These are phyloP conservation scores for Lithophane leautieri DNA, from an alignment of 2,888 invertebrate species.

Conservation along the genomic window DNA sequence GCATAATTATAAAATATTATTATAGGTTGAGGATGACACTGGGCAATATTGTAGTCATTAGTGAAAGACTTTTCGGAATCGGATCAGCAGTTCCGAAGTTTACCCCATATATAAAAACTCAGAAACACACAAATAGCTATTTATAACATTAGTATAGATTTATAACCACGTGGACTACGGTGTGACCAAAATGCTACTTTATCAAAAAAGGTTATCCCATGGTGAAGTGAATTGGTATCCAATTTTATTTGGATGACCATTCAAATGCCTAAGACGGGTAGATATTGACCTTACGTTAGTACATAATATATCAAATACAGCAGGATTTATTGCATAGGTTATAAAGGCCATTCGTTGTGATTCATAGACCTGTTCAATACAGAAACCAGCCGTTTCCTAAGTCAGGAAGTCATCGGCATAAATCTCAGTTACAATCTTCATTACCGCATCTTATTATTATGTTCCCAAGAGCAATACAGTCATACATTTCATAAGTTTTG, in stretches of 20 bases:
- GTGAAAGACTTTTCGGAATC: no score
- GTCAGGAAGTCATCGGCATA: slow-evolving; percentile 35
- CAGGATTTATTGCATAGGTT: slow-evolving; percentile 36
- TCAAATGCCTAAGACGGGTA: not conserved
- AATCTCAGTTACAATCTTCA: slow-evolving; percentile 26
- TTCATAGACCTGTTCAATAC: slow-evolving; percentile 30
- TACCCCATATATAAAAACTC: no score
- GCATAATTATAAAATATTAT: no score
- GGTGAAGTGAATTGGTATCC: not conserved
- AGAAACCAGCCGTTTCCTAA: slow-evolving; percentile 9
- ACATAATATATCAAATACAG: slow-evolving; percentile 22
- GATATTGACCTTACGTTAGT: slow-evolving; percentile 29
- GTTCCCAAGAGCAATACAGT: slow-evolving; percentile 17
- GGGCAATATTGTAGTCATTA: no score
- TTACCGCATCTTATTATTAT: slow-evolving; percentile 25
- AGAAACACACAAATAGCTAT: no score
- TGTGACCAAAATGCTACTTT: not conserved
- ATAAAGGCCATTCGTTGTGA: slow-evolving; percentile 39
- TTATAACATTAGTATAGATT: no score
- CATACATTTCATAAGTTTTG: slow-evolving; percentile 4
- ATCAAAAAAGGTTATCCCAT: not conserved
- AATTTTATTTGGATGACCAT: not conserved
- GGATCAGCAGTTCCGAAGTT: no score
- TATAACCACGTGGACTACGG: not conserved
- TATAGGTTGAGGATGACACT: no score